Evolutionary conservation across 2,888 invertebrate genomes (phyloP).

Genomic region (Megaustenia siamemsis): DNA sequence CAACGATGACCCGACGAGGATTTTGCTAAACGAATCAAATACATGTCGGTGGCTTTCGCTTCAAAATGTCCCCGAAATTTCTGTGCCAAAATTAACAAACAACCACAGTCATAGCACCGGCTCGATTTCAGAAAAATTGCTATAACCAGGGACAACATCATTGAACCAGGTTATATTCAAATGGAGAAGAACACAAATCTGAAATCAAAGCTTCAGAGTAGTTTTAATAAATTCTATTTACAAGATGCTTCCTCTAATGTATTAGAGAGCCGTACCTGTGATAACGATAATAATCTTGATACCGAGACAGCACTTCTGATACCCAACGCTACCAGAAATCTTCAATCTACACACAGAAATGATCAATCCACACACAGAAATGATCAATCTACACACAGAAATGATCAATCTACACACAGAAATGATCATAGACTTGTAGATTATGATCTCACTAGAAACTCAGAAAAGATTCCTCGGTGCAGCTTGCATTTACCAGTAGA

Average conservation of each 20-base stretch:
- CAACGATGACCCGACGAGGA: constrained; percentile 2
- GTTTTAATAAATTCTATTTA: neutral
- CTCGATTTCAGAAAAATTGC: neutral
- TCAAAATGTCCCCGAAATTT: neutral
- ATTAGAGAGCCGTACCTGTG: neutral
- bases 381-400: too few species aligned
- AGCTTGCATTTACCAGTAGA: too few species aligned
- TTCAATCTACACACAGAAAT: neutral
- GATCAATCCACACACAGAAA: too few species aligned
- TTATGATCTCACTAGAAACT: too few species aligned
- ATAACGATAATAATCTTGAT: neutral
- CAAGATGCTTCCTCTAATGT: neutral
- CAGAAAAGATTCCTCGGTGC: too few species aligned
- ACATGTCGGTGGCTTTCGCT: neutral
- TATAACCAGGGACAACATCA: too few species aligned
- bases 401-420: too few species aligned
- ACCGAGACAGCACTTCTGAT: neutral
- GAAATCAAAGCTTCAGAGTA: too few species aligned
- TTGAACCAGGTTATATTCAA: neutral
- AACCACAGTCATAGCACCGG: neutral
- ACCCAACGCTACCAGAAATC: too few species aligned
- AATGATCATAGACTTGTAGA: too few species aligned
- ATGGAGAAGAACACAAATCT: neutral
- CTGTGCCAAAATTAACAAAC: neutral
- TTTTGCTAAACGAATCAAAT: neutral